Base-by-base conservation (phyloP, 1,140 invertebrate genomes). In the Hestina assimilis region DNA sequence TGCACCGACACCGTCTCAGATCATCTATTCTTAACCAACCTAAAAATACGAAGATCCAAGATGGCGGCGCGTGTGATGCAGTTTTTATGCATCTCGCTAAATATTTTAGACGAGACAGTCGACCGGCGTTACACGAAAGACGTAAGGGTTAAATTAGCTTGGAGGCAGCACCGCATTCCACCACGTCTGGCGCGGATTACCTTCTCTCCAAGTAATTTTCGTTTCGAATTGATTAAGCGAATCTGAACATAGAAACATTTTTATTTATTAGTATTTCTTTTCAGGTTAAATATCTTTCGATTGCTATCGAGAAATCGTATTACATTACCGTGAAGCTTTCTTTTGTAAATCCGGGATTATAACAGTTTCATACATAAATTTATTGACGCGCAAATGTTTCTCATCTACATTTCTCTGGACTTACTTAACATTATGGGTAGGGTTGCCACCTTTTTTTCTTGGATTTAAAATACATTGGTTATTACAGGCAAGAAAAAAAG, bases 11-110 rank as follows among this genome's bases (percentile, higher is more conserved):
- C 40, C 71, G 74, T 59, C 70, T 73, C 58, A 72, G 52, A 69
- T 72, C 47, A 42, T 64, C 67, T 83, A 83, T 83, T 86, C 74
- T 52, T 62, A 71, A 68, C 56, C 63, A 63, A 66, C 76, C n/a
- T 85, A 83, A 82, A 85, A 83, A 82, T 86, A 86, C 59, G 20
- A 54, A 52, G 70, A 53, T 69, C 55, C 62, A 59, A 68, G 58
- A 64, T 63, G 68, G 72, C 80, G 75, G 61, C 61, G 56, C 20
- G 42, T 59, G 53, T 59, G 65, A 71, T 83, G 77, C 77, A 79
- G 62, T 86, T 86, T 86, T 86, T 86, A 75, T 79, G 73, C 72
- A 78, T 53, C 63, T 63, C 55, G 72, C 65, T 69, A 72, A 75
- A 80, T 73, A 75, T 72, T 67, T 59, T 21, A 57, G 54, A 52